Base-by-base conservation (phyloP, 1,140 invertebrate species). In the Euura lappo region DNA sequence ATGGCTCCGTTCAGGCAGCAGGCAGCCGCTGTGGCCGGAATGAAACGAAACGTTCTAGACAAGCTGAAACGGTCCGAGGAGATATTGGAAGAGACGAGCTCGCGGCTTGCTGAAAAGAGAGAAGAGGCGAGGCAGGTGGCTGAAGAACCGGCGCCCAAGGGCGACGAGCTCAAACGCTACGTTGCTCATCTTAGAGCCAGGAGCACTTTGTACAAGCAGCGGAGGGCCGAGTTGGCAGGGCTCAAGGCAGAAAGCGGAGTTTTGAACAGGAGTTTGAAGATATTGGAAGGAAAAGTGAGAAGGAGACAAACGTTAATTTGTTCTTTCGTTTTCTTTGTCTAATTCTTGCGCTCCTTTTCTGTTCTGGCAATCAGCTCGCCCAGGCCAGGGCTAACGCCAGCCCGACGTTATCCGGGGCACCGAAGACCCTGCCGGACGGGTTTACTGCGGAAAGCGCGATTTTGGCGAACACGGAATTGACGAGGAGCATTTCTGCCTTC, bases 121-220 rank as follows among this genome's bases (percentile, higher is more conserved):
- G 84, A 87, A 51, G 83, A 90, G 68, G 86, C 86, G 2, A 89
- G 89, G 73, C 80, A 82, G 45, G 83, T 90, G 44, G 83, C 87
- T 64, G 90, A 91, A 7, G 90, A 90, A 4, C 88, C 92, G 44
- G 89, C 93, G 11, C 88, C 95, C 0, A 91, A 92, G 79, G 94
- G 94, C 42, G 95, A 96, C 71, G 94, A 96, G 84, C 92, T 96
- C 77, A 96, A 96, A 84, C 90, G 92, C 74, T 97, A 96, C 84
- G 93, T 96, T 0, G 93, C 92, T 80, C 92, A 93, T 77, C 83
- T 96, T 43, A 89, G 94, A 69, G 91, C 92, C 60, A 95, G 95
- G 80, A 95, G 93, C 79, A 92, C 92, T 3, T 86, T 93, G 0
- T 96, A 96, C 81, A 96, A 96, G 85, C 90, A 93, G 78, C 93